phyloP scores from a whole-genome alignment of 2,113 vertebrate genomes.

The Casuarius casuarius region DNA sequence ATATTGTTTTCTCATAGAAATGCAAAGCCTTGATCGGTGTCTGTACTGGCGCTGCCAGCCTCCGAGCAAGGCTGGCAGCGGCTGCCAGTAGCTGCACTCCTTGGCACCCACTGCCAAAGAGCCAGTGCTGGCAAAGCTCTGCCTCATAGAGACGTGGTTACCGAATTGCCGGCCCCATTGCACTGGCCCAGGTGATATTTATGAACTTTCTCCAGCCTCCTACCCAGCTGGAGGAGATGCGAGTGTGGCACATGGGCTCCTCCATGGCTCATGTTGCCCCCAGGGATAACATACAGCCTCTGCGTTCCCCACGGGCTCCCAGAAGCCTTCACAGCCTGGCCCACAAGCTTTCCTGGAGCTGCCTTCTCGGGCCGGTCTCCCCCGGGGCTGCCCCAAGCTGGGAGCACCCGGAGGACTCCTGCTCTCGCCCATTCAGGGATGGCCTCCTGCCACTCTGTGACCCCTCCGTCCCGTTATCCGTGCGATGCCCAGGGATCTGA shows the following conservation, averaged over 20 bases:
- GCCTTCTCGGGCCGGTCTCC: too few species aligned
- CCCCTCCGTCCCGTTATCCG: too few species aligned
- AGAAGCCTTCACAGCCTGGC: background rate
- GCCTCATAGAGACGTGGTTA: fast-evolving
- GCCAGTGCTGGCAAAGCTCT: background rate
- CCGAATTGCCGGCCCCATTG: background rate
- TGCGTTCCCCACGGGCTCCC: background rate
- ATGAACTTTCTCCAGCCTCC: background rate
- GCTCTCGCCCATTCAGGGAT: too few species aligned
- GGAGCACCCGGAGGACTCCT: too few species aligned
- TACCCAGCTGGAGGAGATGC: background rate
- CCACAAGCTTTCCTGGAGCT: fast-evolving
- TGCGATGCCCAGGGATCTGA: too few species aligned
- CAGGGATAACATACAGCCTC: background rate
- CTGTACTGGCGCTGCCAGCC: too few species aligned
- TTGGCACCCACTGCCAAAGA: too few species aligned
- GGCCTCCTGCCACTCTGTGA: too few species aligned
- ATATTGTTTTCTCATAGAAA: too few species aligned
- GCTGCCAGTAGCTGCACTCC: background rate
- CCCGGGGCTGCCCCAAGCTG: too few species aligned
- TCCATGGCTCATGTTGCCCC: fast-evolving
- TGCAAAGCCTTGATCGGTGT: too few species aligned
- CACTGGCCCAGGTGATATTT: background rate
- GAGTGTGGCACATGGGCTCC: background rate
- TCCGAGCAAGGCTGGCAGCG: background rate